These are phyloP conservation scores for Habrosyne pyritoides DNA, from an alignment of 2,888 invertebrate genomes.

Conservation along the genomic window DNA sequence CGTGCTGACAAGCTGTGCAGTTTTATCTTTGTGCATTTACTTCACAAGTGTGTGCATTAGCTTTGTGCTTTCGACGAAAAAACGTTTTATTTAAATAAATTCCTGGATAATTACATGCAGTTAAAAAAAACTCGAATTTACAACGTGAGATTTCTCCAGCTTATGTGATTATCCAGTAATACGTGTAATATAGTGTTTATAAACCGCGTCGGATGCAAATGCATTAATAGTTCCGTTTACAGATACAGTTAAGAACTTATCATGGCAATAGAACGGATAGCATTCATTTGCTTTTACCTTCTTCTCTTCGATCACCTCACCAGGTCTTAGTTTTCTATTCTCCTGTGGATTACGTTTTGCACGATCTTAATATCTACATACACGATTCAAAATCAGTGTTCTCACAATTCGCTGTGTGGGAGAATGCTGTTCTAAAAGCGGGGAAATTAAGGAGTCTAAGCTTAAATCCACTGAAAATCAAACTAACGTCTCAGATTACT, in stretches of 20 bases:
- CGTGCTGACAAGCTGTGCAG: conserved; percentile 82
- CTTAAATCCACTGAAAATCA: conserved; percentile 59
- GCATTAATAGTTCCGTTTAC: conserved; percentile 70
- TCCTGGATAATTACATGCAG: conserved; percentile 67
- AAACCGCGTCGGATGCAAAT: conserved; percentile 75
- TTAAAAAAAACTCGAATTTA: conserved; percentile 12
- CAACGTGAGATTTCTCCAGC: conserved; percentile 13
- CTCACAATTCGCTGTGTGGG: conserved; percentile 55
- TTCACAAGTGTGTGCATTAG: conserved; percentile 78
- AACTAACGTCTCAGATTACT: conserved; percentile 51
- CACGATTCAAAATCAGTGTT: conserved; percentile 51
- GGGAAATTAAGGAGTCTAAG: conserved; percentile 68
- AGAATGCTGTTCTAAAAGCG: conserved; percentile 65
- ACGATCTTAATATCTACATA: conserved; percentile 74
- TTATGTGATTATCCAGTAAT: conserved; percentile 70
- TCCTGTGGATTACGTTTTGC: conserved; percentile 86
- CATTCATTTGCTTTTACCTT: conserved; percentile 90
- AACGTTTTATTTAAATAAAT: conserved; percentile 50
- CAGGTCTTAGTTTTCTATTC: conserved; percentile 96
- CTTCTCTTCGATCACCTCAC: conserved; percentile 96
- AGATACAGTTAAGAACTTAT: conserved; percentile 75
- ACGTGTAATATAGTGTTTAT: conserved; percentile 49
- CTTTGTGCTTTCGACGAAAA: conserved; percentile 73
- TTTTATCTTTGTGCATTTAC: conserved; percentile 73
- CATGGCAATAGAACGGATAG: conserved; percentile 79